These are phyloP conservation scores for Antheraea assamensis DNA, from an alignment of 2,888 invertebrate genomes.

Conservation along the genomic window DNA sequence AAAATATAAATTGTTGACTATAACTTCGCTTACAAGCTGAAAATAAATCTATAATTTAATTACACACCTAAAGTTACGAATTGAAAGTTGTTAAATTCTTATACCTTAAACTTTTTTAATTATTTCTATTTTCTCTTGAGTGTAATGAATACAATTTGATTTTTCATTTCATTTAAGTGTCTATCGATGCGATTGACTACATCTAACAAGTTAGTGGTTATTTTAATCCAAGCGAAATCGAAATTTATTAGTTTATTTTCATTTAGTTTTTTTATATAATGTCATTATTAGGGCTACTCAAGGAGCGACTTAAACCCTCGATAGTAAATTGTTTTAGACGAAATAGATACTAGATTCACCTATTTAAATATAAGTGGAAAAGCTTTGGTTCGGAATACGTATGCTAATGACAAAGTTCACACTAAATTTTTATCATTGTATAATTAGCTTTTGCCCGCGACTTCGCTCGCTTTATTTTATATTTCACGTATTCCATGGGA, in stretches of 20 bases:
- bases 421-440: too few species aligned
- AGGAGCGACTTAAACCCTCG: too few species aligned
- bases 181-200: neutral
- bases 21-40: neutral
- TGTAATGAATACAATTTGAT: neutral
- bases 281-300: too few species aligned
- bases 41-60: neutral
- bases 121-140: neutral
- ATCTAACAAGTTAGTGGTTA: neutral
- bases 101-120: neutral
- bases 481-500: too few species aligned
- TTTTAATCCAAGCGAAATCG: neutral
- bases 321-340: too few species aligned
- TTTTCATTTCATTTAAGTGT: neutral
- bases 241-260: neutral
- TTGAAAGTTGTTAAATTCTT: neutral
- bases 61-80: neutral
- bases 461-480: too few species aligned
- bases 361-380: too few species aligned
- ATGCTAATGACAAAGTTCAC: too few species aligned
- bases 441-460: too few species aligned
- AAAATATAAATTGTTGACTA: neutral
- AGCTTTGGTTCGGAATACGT: too few species aligned
- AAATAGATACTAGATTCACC: too few species aligned
- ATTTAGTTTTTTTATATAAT: too few species aligned